phyloP scores from a whole-genome alignment of 2,113 vertebrate genomes.

The Suncus etruscus region DNA sequence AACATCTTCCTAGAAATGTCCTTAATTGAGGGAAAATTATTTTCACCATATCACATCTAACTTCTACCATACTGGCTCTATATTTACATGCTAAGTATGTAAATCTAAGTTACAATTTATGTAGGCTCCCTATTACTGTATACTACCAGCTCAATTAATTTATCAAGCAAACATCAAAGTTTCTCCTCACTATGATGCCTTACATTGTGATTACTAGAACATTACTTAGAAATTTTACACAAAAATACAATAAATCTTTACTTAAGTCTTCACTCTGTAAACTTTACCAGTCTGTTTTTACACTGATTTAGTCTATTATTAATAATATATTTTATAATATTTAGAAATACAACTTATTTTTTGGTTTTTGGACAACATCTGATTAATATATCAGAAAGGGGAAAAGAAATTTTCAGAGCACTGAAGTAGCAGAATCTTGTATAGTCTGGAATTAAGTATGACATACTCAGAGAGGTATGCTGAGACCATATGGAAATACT shows the following conservation, averaged over 20 bases:
- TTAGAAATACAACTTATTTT: not conserved
- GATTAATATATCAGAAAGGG: not conserved
- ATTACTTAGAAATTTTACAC: not conserved
- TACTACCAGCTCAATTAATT: not conserved
- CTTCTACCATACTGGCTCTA: not conserved
- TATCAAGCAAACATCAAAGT: not conserved
- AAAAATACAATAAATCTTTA: not conserved
- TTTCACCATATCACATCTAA: not conserved
- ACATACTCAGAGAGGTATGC: not conserved
- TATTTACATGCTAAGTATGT: not conserved
- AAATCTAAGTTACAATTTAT: not conserved
- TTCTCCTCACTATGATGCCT: not conserved
- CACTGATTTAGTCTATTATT: not conserved
- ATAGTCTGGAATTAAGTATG: not conserved
- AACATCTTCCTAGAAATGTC: not conserved
- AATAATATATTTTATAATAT: not conserved
- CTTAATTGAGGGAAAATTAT: not conserved
- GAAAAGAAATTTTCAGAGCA: not conserved
- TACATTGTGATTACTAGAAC: not conserved
- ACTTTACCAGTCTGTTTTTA: constrained; percentile 20
- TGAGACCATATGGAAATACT: too few species aligned
- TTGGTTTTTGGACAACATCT: not conserved
- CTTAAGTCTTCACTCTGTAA: not conserved
- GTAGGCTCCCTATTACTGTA: not conserved
- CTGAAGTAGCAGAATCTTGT: not conserved